Evolutionary conservation across 2,888 invertebrate species (phyloP).

Genomic region (Lasioglossum vierecki): DNA sequence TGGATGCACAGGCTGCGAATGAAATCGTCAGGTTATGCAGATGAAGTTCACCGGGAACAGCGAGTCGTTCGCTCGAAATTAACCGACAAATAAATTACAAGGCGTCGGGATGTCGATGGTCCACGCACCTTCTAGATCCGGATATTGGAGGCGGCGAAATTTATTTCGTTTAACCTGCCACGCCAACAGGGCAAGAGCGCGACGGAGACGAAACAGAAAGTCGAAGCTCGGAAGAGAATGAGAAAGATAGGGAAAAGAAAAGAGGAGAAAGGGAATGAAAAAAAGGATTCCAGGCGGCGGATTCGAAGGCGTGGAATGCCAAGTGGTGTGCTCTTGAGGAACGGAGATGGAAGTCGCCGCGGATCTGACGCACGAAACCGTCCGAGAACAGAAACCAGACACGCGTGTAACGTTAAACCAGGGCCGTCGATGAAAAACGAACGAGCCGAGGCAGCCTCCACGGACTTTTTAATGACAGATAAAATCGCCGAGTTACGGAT

Average conservation of each 20-base stretch:
- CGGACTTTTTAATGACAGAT: slow-evolving; percentile 57
- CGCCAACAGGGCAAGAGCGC: not conserved
- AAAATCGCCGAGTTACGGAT: slow-evolving; percentile 39
- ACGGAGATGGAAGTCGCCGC: slow-evolving; percentile 18
- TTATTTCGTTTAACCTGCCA: slow-evolving; percentile 47
- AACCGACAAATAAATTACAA: slow-evolving; percentile 25
- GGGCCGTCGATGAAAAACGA: slow-evolving; percentile 53
- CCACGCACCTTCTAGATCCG: not conserved
- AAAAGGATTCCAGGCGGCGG: slow-evolving; percentile 51
- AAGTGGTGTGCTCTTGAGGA: slow-evolving; percentile 60
- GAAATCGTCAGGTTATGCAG: slow-evolving; percentile 16
- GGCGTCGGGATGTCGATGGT: slow-evolving; percentile 11
- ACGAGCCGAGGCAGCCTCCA: slow-evolving; percentile 17
- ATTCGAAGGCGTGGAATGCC: slow-evolving; percentile 65
- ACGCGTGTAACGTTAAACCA: slow-evolving; percentile 64
- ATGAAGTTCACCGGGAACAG: slow-evolving; percentile 8
- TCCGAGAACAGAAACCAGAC: slow-evolving; percentile 70
- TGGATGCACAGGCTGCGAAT: not conserved
- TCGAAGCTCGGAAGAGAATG: not conserved
- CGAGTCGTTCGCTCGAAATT: slow-evolving; percentile 17
- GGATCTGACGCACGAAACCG: slow-evolving; percentile 47
- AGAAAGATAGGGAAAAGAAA: not conserved
- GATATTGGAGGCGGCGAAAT: slow-evolving; percentile 51
- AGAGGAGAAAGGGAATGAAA: not conserved
- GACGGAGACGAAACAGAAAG: not conserved